phyloP scores from a whole-genome alignment of 2,113 vertebrate species.

The Petaurus breviceps region DNA sequence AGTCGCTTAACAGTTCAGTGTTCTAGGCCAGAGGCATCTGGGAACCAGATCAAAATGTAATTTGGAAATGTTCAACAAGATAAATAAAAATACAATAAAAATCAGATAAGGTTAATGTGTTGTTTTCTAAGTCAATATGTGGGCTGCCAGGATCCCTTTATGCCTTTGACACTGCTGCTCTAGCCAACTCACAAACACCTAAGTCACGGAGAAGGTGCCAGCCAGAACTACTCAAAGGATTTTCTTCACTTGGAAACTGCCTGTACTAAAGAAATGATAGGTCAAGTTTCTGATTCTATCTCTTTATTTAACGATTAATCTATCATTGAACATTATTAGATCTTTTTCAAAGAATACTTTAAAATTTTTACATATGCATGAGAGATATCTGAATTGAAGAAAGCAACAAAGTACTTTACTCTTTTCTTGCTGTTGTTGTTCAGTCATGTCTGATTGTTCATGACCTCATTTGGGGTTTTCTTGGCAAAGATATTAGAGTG shows the following conservation, averaged over 20 bases:
- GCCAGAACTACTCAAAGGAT: not conserved
- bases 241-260: not conserved
- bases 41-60: not conserved
- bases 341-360: not conserved
- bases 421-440: too few species aligned
- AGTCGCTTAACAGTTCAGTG: not conserved
- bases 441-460: too few species aligned
- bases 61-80: too few species aligned
- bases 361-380: not conserved
- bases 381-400: not conserved
- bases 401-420: too few species aligned
- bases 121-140: too few species aligned
- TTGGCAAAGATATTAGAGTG: too few species aligned
- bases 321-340: not conserved
- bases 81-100: too few species aligned
- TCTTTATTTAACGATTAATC: too few species aligned
- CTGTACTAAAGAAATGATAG: not conserved
- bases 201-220: not conserved
- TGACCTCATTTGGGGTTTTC: too few species aligned
- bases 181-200: not conserved
- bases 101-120: too few species aligned
- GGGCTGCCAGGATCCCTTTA: too few species aligned
- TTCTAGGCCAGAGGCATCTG: not conserved
- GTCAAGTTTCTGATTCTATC: too few species aligned
- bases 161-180: not conserved